These are phyloP conservation scores for Catalaphyllia jardinei DNA, from an alignment of 64 coral and sea anemone species.

Conservation along the genomic window DNA sequence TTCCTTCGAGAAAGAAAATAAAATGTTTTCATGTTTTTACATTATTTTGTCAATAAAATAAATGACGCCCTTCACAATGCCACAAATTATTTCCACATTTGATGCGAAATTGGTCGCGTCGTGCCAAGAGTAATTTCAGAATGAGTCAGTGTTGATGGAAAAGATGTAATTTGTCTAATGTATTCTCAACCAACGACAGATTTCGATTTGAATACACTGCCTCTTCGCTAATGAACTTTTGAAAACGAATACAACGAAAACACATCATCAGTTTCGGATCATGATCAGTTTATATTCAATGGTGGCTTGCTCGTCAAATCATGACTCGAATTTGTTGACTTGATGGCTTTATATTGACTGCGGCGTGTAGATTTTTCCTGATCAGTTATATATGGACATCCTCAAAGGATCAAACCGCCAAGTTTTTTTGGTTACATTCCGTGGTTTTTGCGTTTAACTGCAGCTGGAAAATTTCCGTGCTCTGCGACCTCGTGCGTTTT, in stretches of 20 bases:
- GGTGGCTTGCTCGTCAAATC: neutral
- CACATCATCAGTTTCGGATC: neutral
- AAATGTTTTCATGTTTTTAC: neutral
- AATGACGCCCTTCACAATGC: neutral
- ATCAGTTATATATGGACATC: neutral
- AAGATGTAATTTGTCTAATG: neutral
- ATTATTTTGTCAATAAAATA: neutral
- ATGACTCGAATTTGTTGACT: neutral
- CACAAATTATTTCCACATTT: neutral
- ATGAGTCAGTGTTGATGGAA: neutral
- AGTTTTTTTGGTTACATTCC: neutral
- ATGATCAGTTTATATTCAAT: neutral
- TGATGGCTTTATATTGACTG: neutral
- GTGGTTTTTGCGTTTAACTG: neutral
- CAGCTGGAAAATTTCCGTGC: neutral
- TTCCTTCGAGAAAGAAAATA: neutral
- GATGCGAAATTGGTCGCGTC: neutral
- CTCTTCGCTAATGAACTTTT: neutral
- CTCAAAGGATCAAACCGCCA: neutral
- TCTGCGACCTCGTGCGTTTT: neutral
- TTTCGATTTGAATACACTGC: neutral
- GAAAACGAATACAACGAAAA: neutral
- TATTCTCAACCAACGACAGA: neutral
- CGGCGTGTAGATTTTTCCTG: too few species aligned
- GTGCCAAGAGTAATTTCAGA: neutral